These are phyloP conservation scores for Haliclystus octoradiatus DNA, from an alignment of 30 jellyfish, hydroid and myxozoan species.

Conservation along the genomic window DNA sequence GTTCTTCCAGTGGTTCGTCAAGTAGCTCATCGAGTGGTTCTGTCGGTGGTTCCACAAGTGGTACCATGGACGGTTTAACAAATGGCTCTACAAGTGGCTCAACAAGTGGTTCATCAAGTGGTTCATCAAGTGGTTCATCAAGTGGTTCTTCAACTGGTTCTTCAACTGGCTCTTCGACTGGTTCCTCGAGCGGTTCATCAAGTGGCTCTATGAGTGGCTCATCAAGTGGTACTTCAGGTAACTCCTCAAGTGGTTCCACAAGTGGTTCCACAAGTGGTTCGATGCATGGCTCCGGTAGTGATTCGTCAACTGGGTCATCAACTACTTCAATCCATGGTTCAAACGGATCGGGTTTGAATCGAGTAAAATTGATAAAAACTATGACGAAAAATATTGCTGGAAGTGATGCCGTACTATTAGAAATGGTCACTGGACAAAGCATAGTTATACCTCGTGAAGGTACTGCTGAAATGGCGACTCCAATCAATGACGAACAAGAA, in stretches of 20 bases:
- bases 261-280: not conserved
- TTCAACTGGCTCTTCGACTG: slow-evolving; percentile 1
- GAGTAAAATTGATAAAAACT: too few species aligned
- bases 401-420: not conserved
- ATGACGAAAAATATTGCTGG: not conserved
- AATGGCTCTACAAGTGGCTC: too few species aligned
- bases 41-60: too few species aligned
- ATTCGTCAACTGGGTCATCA: not conserved
- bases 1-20: too few species aligned
- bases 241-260: too few species aligned
- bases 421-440: not conserved
- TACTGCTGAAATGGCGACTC: not conserved
- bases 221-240: too few species aligned
- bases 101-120: not conserved
- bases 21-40: too few species aligned
- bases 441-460: not conserved
- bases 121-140: not conserved
- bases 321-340: not conserved
- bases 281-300: too few species aligned
- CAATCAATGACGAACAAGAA: too few species aligned
- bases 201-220: not conserved
- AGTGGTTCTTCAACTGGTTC: not conserved
- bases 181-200: not conserved
- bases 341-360: too few species aligned
- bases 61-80: slow-evolving; percentile 3